Base-by-base conservation (phyloP, 2,888 invertebrate genomes). In the Smittia sp. region DNA sequence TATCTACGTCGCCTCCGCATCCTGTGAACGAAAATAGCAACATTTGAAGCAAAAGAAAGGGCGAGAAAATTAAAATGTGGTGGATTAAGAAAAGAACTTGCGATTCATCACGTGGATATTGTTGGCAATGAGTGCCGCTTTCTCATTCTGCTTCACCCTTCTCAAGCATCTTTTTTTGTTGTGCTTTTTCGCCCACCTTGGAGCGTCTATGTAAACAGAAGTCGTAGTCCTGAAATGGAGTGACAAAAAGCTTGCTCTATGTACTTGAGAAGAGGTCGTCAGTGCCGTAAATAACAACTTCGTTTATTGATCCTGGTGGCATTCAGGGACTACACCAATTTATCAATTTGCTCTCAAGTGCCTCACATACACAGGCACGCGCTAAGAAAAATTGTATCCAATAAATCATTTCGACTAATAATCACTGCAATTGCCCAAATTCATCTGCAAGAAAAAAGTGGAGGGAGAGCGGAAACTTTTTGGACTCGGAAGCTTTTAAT, bases 381-480 rank as follows among this genome's bases (percentile, higher is more conserved):
- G 38, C n/a, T 9, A 38, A 58, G 58, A 69, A 69, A 69, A 69
- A 69, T 69, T 54, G 27, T 27, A 25, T 52, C 69, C 32, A 69
- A 69, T 69, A 69, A 69, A 69, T 69, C 69, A 69, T 27, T 68
- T 39, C 22, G 68, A 68, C 68, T 68, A 68, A 68, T 68, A 68
- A 68, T 68, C 39, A 41, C 22, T 68, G 39, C 68, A 3, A 68
- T 24, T 68, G 68, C 24, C 68, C 41, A 68, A 68, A n/a, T 18
- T 66, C 63, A 11, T 66, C 32, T 66, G 66, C 27, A 18, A 9
- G 13, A 1, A 13, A 11, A 11, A n/a, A n/a, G 46, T 6, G 11
- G 11, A 46, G 15, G 15, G 46, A n/a, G n/a, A n/a, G n/a, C 2
- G 3, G 46, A 46, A 32, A 32, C 4, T 32, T 13, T 63, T 63